Percentiles rank a stretch among this genome's conserved stretches.
These are phyloP conservation scores for Pedionomus torquatus DNA, from an alignment of 2,113 vertebrate genomes.

Conservation along the genomic window DNA sequence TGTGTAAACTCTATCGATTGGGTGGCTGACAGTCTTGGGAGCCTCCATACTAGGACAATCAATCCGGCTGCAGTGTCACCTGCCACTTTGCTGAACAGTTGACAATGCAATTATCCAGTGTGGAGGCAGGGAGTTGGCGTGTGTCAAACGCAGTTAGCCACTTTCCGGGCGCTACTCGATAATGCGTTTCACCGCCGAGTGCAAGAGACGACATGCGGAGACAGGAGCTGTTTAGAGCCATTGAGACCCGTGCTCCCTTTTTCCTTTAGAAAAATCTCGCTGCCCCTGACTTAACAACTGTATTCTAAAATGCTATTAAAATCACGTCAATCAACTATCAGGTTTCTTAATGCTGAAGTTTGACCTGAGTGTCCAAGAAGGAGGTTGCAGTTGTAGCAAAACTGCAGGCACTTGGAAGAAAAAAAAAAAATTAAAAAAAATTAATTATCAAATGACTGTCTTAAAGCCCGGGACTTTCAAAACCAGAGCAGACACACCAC, in stretches of 20 bases:
- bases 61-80: constrained; percentile 85
- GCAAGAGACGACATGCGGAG: constrained; percentile 68
- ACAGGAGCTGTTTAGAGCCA: constrained; percentile 76
- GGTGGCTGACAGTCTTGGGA: constrained; percentile 82
- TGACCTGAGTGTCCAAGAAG: constrained; percentile 39
- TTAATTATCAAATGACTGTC: background rate
- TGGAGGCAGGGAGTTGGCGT: constrained; percentile 87
- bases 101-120: constrained; percentile 90
- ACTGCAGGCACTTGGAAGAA: background rate
- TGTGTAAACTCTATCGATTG: constrained; percentile 87
- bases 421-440: background rate
- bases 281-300: constrained; percentile 74
- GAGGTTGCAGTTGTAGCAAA: background rate
- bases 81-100: constrained; percentile 87
- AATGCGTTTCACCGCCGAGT: constrained; percentile 73
- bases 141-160: constrained; percentile 87
- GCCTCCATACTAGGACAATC: constrained; percentile 77
- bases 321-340: constrained; percentile 49
- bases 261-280: constrained; percentile 44
- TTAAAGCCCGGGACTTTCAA: background rate
- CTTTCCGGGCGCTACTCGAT: constrained; percentile 80
- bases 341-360: constrained; percentile 53
- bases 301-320: constrained; percentile 79
- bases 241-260: constrained; percentile 69
- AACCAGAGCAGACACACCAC: background rate